Evolutionary conservation across 2,113 vertebrate genomes (phyloP).

Genomic region (Nesogale talazaci): DNA sequence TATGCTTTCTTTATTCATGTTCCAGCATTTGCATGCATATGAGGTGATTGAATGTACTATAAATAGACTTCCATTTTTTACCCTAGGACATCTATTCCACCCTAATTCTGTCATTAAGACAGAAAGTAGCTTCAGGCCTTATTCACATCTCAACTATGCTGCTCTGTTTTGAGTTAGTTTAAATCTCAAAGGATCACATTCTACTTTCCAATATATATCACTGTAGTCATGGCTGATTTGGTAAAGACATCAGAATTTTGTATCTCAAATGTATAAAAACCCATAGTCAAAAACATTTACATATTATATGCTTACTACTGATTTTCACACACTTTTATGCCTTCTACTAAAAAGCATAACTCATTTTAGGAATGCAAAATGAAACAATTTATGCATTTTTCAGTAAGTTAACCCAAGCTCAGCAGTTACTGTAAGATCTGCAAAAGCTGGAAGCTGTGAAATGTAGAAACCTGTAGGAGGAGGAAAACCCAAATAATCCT

Average conservation of each 20-base stretch:
- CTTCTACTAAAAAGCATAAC: neutral
- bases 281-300: neutral
- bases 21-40: no score
- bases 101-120: neutral
- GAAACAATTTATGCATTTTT: no score
- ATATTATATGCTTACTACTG: neutral
- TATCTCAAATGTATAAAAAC: neutral
- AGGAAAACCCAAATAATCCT: no score
- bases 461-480: no score
- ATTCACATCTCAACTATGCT: neutral
- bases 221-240: neutral
- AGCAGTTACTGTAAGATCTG: no score
- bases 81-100: neutral
- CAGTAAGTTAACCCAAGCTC: no score
- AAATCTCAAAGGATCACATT: neutral
- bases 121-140: neutral
- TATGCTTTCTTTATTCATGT: no score
- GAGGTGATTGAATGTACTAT: no score
- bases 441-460: no score
- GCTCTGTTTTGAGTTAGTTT: neutral
- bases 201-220: neutral
- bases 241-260: neutral
- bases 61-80: neutral
- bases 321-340: constrained; percentile 2
- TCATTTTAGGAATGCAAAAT: neutral